Conservation (phyloP, 2,888 invertebrate species). For the Cosmia pyralina region DNA sequence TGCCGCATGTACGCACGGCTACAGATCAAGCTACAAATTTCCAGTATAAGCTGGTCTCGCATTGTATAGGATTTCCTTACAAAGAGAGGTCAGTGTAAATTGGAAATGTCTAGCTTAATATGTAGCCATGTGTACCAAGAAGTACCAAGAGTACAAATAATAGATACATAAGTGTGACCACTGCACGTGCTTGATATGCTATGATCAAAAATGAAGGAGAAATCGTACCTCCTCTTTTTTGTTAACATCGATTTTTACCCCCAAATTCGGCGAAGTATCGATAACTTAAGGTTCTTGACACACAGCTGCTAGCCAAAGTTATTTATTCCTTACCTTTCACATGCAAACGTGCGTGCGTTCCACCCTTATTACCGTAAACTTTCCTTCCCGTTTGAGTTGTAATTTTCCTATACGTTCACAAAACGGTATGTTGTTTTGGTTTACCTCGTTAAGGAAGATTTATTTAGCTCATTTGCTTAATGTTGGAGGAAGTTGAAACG, state of each 20-base stretch:
- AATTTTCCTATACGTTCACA: conserved; percentile 58
- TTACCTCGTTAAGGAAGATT: conserved; percentile 40
- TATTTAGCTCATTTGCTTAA: conserved; percentile 35
- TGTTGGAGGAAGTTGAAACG: conserved; percentile 25
- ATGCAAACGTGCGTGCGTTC: conserved; percentile 69
- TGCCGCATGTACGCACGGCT: neutral
- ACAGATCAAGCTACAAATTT: too few species aligned
- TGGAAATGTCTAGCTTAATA: too few species aligned
- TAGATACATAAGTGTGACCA: too few species aligned
- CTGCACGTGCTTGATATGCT: neutral
- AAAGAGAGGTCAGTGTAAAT: too few species aligned
- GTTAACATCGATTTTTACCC: neutral
- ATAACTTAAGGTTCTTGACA: conserved; percentile 61
- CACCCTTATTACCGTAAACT: conserved; percentile 45
- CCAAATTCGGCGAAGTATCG: conserved; percentile 11
- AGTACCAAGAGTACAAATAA: too few species aligned
- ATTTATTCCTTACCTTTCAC: conserved; percentile 44
- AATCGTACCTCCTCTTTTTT: neutral
- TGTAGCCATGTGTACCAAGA: too few species aligned
- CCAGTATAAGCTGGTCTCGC: too few species aligned
- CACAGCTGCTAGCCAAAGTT: conserved; percentile 21
- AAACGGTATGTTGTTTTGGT: conserved; percentile 40
- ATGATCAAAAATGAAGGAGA: neutral
- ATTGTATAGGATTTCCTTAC: too few species aligned
- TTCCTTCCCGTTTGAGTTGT: conserved; percentile 38